phyloP scores from a whole-genome alignment of 2,888 invertebrate genomes.

The Acleris sparsana region DNA sequence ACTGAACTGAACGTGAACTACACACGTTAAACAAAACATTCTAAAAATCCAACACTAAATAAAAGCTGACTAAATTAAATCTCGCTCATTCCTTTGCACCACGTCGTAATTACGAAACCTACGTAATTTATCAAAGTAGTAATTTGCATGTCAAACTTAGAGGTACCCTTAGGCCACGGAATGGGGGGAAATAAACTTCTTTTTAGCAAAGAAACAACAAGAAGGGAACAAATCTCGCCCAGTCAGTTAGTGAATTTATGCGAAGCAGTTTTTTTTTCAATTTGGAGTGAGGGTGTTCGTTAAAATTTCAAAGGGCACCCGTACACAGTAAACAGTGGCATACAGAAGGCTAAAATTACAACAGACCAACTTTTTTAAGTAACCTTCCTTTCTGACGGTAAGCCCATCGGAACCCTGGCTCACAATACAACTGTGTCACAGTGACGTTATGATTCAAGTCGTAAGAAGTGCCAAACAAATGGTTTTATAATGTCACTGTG shows the following conservation, averaged over 20 bases:
- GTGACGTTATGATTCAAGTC: too few relatives aligned
- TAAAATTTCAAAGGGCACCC: constrained; percentile 67
- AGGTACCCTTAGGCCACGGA: constrained; percentile 42
- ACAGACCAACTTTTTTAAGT: too few relatives aligned
- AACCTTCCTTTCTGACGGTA: too few relatives aligned
- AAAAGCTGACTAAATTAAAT: constrained; percentile 28
- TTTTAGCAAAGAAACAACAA: constrained; percentile 42
- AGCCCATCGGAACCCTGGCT: too few relatives aligned
- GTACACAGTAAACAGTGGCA: not conserved
- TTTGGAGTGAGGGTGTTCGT: constrained; percentile 60
- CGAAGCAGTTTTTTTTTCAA: constrained; percentile 68
- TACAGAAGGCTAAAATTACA: constrained; percentile 5
- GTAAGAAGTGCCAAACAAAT: too few relatives aligned
- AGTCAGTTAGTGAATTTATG: constrained; percentile 56
- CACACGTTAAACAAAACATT: not conserved
- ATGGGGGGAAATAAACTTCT: constrained; percentile 45
- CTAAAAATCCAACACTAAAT: not conserved
- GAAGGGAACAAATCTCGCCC: constrained; percentile 54
- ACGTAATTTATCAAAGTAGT: constrained; percentile 53
- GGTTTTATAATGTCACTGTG: too few relatives aligned
- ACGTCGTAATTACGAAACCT: constrained; percentile 27
- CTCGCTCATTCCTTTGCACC: constrained; percentile 13
- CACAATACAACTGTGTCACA: too few relatives aligned
- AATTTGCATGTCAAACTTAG: constrained; percentile 58
- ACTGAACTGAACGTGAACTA: too few relatives aligned